Evolutionary conservation across 1,140 invertebrate genomes (phyloP), one percentile per base, ranked within the genome.

Genomic region (Hypothenemus hampei): DNA sequence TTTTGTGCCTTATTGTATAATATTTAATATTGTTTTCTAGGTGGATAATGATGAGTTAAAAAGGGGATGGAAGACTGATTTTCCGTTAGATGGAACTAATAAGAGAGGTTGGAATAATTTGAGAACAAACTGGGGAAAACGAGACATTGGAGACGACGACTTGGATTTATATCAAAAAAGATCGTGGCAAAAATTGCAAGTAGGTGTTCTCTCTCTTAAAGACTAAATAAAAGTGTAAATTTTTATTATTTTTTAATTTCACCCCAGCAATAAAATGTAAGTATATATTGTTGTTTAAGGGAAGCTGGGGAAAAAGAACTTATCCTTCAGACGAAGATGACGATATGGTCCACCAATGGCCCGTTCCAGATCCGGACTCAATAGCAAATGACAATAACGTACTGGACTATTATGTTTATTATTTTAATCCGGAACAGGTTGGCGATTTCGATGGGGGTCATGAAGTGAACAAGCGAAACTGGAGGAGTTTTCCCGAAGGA

Each of bases 21-120:
- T n/a, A n/a, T 45, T 48, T 23, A 55, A 1, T 47, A 20, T 55
- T 13, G 19, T 57, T 24, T 57, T 59, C 31, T 40, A 63, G 58
- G 11, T 50, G 40, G 46, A 41, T 11, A 49, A 63, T 22, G 60
- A 59, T 10, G 57, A 65, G 45, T 58, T 47, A 22, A 67, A 67
- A 39, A 44, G 62, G 45, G 63, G 61, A 19, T 67, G 65, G 65
- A 62, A 66, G 35, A 62, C 59, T 48, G 64, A 72, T 65, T 48
- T 74, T 63, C 70, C 70, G 63, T 51, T 72, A 65, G 75, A 65
- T 74, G 81, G 77, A 44, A n/a, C n/a, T n/a, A n/a, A n/a, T n/a
- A 83, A 84, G 56, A 69, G 81, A 4, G 77, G 72, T 18, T 84
- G 81, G 81, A 75, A 78, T 40, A 77, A 78, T 44, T 63, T 84